Percentiles rank a stretch among this genome's conserved stretches.
Conservation (phyloP, 2,797 vertebrate species). For the Hippocampus kuda region DNA sequence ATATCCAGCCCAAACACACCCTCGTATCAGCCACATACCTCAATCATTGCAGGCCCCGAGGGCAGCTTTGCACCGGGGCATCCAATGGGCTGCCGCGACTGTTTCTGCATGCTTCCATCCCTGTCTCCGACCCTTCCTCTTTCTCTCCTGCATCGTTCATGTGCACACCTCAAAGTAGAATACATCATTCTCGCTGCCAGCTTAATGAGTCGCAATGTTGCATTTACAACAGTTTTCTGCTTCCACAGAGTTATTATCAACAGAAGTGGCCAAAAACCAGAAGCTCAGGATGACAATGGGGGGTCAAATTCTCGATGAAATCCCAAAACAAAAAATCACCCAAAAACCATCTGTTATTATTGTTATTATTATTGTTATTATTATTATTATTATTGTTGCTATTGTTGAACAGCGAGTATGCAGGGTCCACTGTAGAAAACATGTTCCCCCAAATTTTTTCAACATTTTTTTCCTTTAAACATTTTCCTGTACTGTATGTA, state of each 20-base stretch:
- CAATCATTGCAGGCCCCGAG: conserved; percentile 43
- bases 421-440: too few species aligned
- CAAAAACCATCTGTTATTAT: too few species aligned
- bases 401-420: too few species aligned
- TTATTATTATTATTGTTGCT: too few species aligned
- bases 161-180: neutral
- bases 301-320: neutral
- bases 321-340: neutral
- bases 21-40: conserved; percentile 56
- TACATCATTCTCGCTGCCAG: neutral
- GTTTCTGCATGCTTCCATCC: conserved; percentile 20
- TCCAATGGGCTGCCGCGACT: conserved; percentile 26
- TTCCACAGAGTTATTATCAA: neutral
- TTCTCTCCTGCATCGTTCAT: conserved; percentile 10
- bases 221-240: neutral
- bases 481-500: too few species aligned
- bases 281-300: neutral
- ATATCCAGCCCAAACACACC: conserved; percentile 41
- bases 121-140: neutral
- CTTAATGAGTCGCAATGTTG: neutral
- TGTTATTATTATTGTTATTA: too few species aligned
- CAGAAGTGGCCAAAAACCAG: neutral
- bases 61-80: conserved; percentile 55
- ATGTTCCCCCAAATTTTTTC: too few species aligned
- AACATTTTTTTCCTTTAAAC: too few species aligned